A percentile compares a stretch with the other conserved stretches of the same genome.
Evolutionary conservation across 2,113 vertebrate species (phyloP).

Genomic region (Lasiurus cinereus): DNA sequence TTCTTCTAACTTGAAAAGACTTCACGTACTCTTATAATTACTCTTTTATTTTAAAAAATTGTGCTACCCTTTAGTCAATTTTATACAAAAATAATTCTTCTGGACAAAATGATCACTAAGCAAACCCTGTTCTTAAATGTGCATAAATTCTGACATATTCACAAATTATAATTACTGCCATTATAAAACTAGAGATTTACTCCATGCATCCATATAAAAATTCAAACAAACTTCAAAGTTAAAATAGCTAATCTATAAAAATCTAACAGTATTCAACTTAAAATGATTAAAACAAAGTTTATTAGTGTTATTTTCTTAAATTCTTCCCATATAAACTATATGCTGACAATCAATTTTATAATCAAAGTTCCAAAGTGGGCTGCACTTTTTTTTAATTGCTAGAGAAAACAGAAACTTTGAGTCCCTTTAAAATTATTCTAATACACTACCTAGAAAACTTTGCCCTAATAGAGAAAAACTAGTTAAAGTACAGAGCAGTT

Average conservation of each 20-base stretch:
- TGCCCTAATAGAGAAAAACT: neutral
- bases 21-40: constrained; percentile 7
- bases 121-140: neutral
- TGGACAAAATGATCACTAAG: neutral
- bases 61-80: neutral
- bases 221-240: constrained; percentile 45
- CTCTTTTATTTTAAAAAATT: neutral
- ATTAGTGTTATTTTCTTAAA: neutral
- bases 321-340: neutral
- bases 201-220: neutral
- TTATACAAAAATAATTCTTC: constrained; percentile 3
- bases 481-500: neutral
- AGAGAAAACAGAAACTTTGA: constrained; percentile 60
- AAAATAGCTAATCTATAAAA: constrained; percentile 42
- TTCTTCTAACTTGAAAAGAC: constrained; percentile 6
- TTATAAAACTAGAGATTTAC: constrained; percentile 36
- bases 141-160: constrained; percentile 36
- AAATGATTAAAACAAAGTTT: constrained; percentile 48
- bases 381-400: neutral
- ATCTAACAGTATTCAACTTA: constrained; percentile 13
- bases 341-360: neutral
- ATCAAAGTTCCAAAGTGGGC: neutral
- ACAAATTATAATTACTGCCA: constrained; percentile 5
- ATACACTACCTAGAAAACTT: constrained; percentile 31
- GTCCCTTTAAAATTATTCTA: constrained; percentile 33